These are phyloP conservation scores for Acronicta alni DNA, from an alignment of 2,888 invertebrate genomes.

Conservation along the genomic window DNA sequence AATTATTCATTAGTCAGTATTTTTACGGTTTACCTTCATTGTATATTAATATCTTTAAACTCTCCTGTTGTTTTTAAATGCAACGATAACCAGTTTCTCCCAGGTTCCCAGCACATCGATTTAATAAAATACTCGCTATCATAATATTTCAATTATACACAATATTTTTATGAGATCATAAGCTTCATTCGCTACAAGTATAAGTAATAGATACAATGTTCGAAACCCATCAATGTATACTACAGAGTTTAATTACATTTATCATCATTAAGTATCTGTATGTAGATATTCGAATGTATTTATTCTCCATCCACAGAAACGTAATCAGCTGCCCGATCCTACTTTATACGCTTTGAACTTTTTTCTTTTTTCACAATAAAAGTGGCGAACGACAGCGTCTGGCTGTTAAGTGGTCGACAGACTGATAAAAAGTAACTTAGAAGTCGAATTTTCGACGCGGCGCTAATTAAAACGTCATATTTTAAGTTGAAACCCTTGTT, in stretches of 20 bases:
- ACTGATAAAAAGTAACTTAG: slow-evolving; percentile 61
- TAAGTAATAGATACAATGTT: slow-evolving; percentile 6
- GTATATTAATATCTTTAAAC: background rate
- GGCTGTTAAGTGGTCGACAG: slow-evolving; percentile 50
- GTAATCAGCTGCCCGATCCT: slow-evolving; percentile 54
- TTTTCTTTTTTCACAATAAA: slow-evolving; percentile 32
- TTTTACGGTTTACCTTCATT: slow-evolving; percentile 9
- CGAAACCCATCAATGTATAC: slow-evolving; percentile 5
- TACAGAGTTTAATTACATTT: slow-evolving; percentile 56
- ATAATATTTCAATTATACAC: background rate
- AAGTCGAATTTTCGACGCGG: slow-evolving; percentile 58
- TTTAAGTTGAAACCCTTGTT: slow-evolving; percentile 63
- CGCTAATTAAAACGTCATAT: slow-evolving; percentile 68
- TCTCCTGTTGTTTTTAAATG: slow-evolving; percentile 10
- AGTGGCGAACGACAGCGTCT: slow-evolving; percentile 29
- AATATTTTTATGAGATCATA: slow-evolving; percentile 4
- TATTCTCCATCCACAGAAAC: slow-evolving; percentile 58
- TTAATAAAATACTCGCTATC: background rate
- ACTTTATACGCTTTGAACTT: slow-evolving; percentile 38
- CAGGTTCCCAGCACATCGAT: background rate
- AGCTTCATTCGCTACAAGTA: background rate
- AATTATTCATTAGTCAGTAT: slow-evolving; percentile 19
- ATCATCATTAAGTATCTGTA: slow-evolving; percentile 58
- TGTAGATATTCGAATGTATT: slow-evolving; percentile 58
- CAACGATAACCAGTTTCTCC: background rate